Evolutionary conservation across 2,113 vertebrate genomes (phyloP).

Genomic region (Myrmecophaga tridactyla): DNA sequence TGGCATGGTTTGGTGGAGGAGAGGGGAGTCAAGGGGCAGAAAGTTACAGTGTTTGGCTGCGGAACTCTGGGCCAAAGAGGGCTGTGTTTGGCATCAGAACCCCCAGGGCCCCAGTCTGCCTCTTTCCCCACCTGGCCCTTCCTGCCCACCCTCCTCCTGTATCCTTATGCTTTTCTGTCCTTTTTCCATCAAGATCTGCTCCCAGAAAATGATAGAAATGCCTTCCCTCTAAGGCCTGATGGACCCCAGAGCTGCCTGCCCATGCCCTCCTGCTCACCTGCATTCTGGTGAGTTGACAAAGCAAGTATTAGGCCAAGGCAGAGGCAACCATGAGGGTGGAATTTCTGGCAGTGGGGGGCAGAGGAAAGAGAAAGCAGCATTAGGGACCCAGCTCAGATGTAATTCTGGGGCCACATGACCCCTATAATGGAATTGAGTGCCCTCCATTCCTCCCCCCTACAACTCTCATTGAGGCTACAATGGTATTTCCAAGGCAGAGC

Average conservation of each 20-base stretch:
- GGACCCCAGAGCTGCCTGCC: background rate
- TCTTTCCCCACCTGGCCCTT: background rate
- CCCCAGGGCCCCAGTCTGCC: background rate
- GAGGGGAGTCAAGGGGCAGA: rapidly evolving
- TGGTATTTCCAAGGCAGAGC: background rate
- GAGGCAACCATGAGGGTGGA: background rate
- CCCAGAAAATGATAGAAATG: background rate
- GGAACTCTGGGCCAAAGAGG: background rate
- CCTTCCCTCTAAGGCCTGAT: background rate
- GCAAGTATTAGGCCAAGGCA: background rate
- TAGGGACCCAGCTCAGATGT: rapidly evolving
- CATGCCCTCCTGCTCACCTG: background rate
- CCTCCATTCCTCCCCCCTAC: too few species aligned
- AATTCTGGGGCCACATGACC: background rate
- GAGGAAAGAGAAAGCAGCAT: rapidly evolving
- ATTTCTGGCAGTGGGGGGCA: background rate
- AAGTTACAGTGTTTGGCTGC: background rate
- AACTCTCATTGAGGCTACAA: background rate
- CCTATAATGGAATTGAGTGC: background rate
- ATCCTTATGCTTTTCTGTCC: background rate
- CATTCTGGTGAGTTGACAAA: too few species aligned
- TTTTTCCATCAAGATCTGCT: background rate
- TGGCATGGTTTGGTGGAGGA: background rate
- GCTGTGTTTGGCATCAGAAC: background rate
- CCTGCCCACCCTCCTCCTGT: background rate